Percentiles rank a stretch among this genome's conserved stretches.
Conservation (phyloP, 2,113 vertebrate species). For the Phasianus colchicus region DNA sequence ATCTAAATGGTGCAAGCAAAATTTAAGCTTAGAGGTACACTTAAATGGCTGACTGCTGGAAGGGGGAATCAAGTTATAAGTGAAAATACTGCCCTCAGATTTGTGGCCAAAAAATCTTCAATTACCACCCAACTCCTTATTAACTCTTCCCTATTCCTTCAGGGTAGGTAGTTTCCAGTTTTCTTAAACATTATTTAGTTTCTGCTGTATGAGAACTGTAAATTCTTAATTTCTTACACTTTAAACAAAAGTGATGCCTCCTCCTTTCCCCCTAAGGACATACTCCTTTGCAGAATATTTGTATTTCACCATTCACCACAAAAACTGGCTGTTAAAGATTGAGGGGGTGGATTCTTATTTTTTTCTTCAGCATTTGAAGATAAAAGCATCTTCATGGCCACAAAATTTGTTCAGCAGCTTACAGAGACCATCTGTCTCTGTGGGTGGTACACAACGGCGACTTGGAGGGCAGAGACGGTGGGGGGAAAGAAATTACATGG, state of each 20-base stretch:
- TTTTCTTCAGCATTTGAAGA: background rate
- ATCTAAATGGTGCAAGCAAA: background rate
- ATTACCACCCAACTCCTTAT: background rate
- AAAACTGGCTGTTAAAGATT: background rate
- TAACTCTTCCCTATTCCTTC: background rate
- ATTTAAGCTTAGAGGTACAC: background rate
- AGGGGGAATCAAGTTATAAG: background rate
- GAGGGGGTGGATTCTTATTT: background rate
- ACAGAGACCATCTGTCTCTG: slow-evolving; percentile 20
- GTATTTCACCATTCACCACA: slow-evolving; percentile 20
- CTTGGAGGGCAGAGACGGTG: background rate
- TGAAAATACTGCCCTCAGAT: background rate
- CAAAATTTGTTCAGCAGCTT: slow-evolving; percentile 39
- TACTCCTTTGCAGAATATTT: background rate
- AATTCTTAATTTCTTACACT: background rate
- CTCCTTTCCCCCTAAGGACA: background rate
- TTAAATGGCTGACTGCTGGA: background rate
- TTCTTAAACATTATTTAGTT: background rate
- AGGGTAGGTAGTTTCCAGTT: background rate
- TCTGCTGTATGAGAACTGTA: background rate
- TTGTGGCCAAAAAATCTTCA: background rate
- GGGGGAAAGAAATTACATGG: background rate
- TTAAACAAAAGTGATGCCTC: background rate
- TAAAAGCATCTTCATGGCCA: background rate
- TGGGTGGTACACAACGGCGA: slow-evolving; percentile 24